phyloP scores from a whole-genome alignment of 2,113 vertebrate species.

The Lepus americanus region DNA sequence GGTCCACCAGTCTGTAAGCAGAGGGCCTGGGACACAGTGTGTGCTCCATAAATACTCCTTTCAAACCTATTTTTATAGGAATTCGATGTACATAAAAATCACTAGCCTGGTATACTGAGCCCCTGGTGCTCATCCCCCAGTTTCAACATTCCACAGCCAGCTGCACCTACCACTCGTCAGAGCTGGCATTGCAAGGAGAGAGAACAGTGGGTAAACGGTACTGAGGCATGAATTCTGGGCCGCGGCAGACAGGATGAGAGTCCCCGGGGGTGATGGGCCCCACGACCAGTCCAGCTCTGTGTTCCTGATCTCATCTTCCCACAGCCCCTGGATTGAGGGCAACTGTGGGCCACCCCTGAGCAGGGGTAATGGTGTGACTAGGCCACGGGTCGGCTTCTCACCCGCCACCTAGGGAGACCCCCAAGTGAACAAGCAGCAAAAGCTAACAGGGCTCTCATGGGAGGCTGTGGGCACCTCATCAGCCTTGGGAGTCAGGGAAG shows the following conservation, averaged over 20 bases:
- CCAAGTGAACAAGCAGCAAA: not conserved
- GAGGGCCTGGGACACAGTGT: not conserved
- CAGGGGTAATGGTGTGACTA: not conserved
- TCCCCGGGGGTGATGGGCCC: not conserved
- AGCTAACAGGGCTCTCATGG: not conserved
- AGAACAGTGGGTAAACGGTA: not conserved
- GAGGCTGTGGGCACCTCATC: not conserved
- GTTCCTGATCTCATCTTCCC: not conserved
- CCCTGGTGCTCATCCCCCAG: not conserved
- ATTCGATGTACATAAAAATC: constrained; percentile 16
- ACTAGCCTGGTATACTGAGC: not conserved
- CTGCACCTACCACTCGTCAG: not conserved
- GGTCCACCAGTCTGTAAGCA: not conserved
- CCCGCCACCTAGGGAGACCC: not conserved
- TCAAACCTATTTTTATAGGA: not conserved
- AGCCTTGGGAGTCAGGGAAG: not conserved
- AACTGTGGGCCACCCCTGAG: not conserved
- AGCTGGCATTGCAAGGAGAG: not conserved
- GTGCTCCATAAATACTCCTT: constrained; percentile 1
- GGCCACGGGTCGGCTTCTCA: not conserved
- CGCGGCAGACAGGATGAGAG: not conserved
- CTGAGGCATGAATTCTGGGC: not conserved
- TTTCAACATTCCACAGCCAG: not conserved
- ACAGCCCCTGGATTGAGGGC: not conserved
- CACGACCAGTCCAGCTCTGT: not conserved